Evolutionary conservation across 2,888 invertebrate species (phyloP).

Genomic region (Eupelmus urozonus): DNA sequence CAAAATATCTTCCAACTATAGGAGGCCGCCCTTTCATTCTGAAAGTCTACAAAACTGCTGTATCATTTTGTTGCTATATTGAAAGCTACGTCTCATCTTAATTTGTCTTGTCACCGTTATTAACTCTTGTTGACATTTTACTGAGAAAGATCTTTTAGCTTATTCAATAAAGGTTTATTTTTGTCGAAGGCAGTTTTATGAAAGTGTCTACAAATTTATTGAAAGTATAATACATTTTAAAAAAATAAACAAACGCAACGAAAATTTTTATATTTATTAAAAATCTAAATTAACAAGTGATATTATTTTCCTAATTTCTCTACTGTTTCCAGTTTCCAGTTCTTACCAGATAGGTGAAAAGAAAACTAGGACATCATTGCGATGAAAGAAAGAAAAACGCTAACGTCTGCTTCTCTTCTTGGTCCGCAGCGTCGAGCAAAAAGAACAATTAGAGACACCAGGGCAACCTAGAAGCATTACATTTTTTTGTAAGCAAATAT

Average conservation of each 20-base stretch:
- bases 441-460: background rate
- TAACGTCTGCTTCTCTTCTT: slow-evolving; percentile 2
- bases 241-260: too few relatives aligned
- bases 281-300: background rate
- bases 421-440: background rate
- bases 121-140: background rate
- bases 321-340: background rate
- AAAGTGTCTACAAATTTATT: background rate
- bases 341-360: background rate
- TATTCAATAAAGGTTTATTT: background rate
- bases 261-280: too few relatives aligned
- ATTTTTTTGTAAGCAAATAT: slow-evolving; percentile 10
- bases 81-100: background rate
- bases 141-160: background rate
- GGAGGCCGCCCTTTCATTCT: too few relatives aligned
- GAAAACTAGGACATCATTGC: slow-evolving; percentile 1
- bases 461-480: slow-evolving; percentile 16
- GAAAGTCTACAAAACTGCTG: slow-evolving; percentile 14
- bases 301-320: slow-evolving; percentile 5
- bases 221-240: background rate
- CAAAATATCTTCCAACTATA: too few relatives aligned
- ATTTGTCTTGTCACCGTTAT: slow-evolving; percentile 14
- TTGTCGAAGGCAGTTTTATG: background rate
- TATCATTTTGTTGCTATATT: slow-evolving; percentile 8
- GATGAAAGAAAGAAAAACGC: slow-evolving; percentile 12